Evolutionary conservation across 2,888 invertebrate species (phyloP).

Genomic region (Heliconius ismenius): DNA sequence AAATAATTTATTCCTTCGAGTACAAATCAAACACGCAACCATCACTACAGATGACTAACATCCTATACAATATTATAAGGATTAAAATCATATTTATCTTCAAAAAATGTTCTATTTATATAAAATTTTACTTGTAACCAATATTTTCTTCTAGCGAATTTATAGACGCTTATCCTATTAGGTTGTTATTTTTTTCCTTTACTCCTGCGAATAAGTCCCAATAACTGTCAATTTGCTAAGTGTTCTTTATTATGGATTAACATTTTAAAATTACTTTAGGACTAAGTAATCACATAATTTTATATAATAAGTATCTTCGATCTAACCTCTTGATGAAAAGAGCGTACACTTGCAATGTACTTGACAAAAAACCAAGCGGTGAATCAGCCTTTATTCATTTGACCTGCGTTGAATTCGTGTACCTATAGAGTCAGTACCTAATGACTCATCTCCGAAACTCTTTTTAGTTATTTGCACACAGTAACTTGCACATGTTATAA

Average conservation of each 20-base stretch:
- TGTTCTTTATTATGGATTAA: slow-evolving; percentile 41
- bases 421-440: not conserved
- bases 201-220: slow-evolving; percentile 37
- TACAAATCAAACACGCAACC: too few relatives aligned
- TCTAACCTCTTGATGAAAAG: not conserved
- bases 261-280: slow-evolving; percentile 30
- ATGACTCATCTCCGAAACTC: not conserved
- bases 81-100: not conserved
- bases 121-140: slow-evolving; percentile 6
- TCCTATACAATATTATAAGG: too few relatives aligned
- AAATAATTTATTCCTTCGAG: too few relatives aligned
- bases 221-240: slow-evolving; percentile 43
- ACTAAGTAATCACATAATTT: not conserved
- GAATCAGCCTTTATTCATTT: not conserved
- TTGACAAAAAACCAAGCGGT: not conserved
- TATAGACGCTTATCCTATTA: slow-evolving; percentile 55
- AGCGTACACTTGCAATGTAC: not conserved
- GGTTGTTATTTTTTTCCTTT: slow-evolving; percentile 49
- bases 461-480: not conserved
- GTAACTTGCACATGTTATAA: not conserved
- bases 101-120: not conserved
- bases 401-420: not conserved
- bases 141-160: slow-evolving; percentile 28
- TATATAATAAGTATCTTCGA: not conserved
- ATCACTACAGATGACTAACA: too few relatives aligned